Conservation (phyloP, 2,888 invertebrate species). For the Aporophyla nigra region DNA sequence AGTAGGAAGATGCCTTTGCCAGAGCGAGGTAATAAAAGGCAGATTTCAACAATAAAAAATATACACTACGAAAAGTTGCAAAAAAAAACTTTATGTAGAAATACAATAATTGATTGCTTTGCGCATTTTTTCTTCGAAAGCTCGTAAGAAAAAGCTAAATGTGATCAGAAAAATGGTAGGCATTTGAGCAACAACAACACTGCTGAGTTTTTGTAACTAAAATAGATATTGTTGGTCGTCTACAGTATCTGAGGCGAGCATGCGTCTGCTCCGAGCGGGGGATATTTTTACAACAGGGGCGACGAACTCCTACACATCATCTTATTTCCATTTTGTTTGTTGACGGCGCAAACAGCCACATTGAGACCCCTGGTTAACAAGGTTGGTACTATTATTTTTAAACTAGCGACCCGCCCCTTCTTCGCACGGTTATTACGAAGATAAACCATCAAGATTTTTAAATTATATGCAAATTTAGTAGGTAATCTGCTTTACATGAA, state of each 20-base stretch:
- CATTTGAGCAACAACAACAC: slow-evolving; percentile 35
- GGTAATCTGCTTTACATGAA: too few species aligned
- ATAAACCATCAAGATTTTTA: neutral
- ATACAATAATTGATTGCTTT: neutral
- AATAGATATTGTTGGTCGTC: slow-evolving; percentile 61
- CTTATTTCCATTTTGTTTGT: slow-evolving; percentile 61
- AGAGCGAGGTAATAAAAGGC: neutral
- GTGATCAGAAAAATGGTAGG: slow-evolving; percentile 16
- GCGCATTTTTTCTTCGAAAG: neutral
- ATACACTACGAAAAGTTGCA: neutral
- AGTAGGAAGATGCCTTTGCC: neutral
- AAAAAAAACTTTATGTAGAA: neutral
- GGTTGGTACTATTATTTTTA: slow-evolving; percentile 23
- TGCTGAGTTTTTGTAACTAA: slow-evolving; percentile 52
- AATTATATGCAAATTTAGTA: neutral
- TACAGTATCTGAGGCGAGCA: slow-evolving; percentile 48
- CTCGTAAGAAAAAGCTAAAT: neutral
- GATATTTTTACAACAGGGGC: slow-evolving; percentile 74
- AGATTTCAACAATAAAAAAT: too few species aligned
- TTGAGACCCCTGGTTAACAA: slow-evolving; percentile 48
- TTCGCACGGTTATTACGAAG: neutral
- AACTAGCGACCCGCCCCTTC: neutral
- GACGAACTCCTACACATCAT: slow-evolving; percentile 66
- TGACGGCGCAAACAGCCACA: slow-evolving; percentile 46
- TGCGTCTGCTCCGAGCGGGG: slow-evolving; percentile 57